These are phyloP conservation scores for Shargacucullia verbasci DNA, from an alignment of 2,888 invertebrate species.

Conservation along the genomic window DNA sequence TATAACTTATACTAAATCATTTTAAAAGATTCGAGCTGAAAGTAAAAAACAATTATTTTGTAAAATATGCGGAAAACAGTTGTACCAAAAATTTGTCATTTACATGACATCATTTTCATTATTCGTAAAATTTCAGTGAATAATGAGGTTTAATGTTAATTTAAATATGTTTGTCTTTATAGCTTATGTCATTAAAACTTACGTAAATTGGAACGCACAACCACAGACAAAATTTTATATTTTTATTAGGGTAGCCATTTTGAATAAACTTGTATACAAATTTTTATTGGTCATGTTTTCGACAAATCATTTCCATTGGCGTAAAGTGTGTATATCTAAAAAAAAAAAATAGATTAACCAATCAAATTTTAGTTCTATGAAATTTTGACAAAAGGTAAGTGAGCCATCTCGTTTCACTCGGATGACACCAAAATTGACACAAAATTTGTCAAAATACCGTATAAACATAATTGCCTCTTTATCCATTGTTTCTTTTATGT, in stretches of 20 bases:
- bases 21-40: slow-evolving; percentile 37
- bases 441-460: slow-evolving; percentile 87
- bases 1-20: slow-evolving; percentile 50
- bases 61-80: slow-evolving; percentile 46
- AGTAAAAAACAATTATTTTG: slow-evolving; percentile 50
- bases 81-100: slow-evolving; percentile 56
- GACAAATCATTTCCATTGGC: slow-evolving; percentile 32
- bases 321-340: neutral
- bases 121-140: slow-evolving; percentile 2
- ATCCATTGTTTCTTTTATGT: slow-evolving; percentile 81
- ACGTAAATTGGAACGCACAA: slow-evolving; percentile 18
- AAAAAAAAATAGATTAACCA: slow-evolving; percentile 8
- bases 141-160: neutral
- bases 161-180: neutral
- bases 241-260: slow-evolving; percentile 50
- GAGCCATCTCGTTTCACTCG: slow-evolving; percentile 57
- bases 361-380: slow-evolving; percentile 11
- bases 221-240: slow-evolving; percentile 38
- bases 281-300: slow-evolving; percentile 1
- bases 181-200: too few species aligned
- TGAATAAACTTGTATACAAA: slow-evolving; percentile 22
- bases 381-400: slow-evolving; percentile 50
- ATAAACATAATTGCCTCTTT: slow-evolving; percentile 77
- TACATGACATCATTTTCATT: slow-evolving; percentile 48
- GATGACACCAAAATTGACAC: slow-evolving; percentile 71